Evolutionary conservation across 2,113 vertebrate species (phyloP).

Genomic region (Peromyscus polionotus): DNA sequence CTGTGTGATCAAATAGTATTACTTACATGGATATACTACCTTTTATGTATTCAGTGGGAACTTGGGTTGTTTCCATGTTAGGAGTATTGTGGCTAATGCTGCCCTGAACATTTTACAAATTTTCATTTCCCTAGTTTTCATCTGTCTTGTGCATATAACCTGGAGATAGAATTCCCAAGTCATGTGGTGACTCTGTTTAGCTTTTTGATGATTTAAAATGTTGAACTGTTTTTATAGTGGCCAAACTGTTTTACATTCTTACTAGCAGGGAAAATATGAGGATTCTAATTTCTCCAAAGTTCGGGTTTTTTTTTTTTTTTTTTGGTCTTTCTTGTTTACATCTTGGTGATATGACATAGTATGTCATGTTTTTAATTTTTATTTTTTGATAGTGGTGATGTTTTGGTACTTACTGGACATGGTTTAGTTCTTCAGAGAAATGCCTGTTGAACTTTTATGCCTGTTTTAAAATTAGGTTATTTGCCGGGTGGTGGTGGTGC

Average conservation of each 20-base stretch:
- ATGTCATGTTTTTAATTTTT: conserved; percentile 43
- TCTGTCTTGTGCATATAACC: conserved; percentile 38
- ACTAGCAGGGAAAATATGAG: background rate
- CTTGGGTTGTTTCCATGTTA: background rate
- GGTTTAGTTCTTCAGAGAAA: conserved; percentile 45
- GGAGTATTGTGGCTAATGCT: background rate
- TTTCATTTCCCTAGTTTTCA: background rate
- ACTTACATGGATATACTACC: background rate
- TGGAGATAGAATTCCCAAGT: conserved; percentile 13
- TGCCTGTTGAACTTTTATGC: background rate
- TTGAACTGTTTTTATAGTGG: conserved; percentile 22
- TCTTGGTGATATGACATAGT: background rate
- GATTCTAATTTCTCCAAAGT: background rate
- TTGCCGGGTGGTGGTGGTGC: background rate
- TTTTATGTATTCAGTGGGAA: background rate
- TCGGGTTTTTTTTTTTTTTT: background rate
- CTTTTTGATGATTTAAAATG: conserved; percentile 14
- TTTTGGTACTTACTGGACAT: background rate
- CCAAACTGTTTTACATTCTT: background rate
- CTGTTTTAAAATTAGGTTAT: background rate
- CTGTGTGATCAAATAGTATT: conserved; percentile 36
- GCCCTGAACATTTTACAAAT: background rate
- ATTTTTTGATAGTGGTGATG: conserved; percentile 30
- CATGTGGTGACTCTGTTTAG: conserved; percentile 31
- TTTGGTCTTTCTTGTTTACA: background rate